Percentiles rank a stretch among this genome's conserved stretches.
These are phyloP conservation scores for Microtus montanus DNA, from an alignment of 2,113 vertebrate species.

Conservation along the genomic window DNA sequence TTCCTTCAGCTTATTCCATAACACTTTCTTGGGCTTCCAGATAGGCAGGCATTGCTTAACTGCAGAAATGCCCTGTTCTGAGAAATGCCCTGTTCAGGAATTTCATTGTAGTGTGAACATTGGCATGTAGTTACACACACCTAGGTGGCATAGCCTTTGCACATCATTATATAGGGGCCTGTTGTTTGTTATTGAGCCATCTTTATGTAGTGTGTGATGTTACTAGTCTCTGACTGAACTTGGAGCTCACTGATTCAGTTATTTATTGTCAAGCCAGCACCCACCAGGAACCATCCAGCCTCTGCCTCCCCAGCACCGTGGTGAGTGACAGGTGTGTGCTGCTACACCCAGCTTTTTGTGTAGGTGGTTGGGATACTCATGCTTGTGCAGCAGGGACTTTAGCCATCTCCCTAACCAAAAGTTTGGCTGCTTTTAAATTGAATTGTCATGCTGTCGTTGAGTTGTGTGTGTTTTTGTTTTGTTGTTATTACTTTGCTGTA, in stretches of 20 bases:
- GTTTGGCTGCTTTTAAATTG: not conserved
- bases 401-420: not conserved
- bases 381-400: not conserved
- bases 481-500: not conserved
- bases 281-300: not conserved
- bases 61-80: not conserved
- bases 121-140: not conserved
- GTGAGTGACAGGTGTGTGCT: not conserved
- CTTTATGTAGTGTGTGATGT: not conserved
- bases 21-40: conserved; percentile 37
- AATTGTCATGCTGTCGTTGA: not conserved
- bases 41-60: not conserved
- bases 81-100: not conserved
- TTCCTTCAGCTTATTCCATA: conserved; percentile 60
- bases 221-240: not conserved
- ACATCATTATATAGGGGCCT: not conserved
- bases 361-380: too few species aligned
- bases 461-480: not conserved
- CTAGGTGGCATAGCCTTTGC: not conserved
- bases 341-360: too few species aligned
- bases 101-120: not conserved
- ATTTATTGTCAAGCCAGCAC: not conserved
- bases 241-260: not conserved
- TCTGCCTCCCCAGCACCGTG: too few species aligned
- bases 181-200: not conserved